Conservation (phyloP, 2,888 invertebrate species). For the Labia minor region DNA sequence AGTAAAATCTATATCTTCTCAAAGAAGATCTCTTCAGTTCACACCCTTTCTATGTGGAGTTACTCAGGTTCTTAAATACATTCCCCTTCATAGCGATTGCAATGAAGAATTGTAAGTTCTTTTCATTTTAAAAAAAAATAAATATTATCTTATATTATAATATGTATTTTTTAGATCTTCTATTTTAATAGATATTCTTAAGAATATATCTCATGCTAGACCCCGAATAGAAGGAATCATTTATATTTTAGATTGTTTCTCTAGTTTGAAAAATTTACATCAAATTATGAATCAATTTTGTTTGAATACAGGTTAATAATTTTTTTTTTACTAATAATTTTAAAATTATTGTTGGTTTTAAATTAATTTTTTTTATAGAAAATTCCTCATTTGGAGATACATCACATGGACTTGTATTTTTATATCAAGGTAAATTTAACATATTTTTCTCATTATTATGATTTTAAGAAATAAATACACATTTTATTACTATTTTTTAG, state of each 20-base stretch:
- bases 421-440: constrained; percentile 8
- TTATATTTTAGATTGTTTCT: neutral
- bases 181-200: neutral
- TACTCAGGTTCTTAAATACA: neutral
- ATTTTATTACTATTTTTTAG: neutral
- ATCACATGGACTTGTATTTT: neutral
- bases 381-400: neutral
- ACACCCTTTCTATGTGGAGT: constrained; percentile 14
- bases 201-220: neutral
- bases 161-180: neutral
- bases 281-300: neutral
- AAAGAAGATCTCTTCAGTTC: constrained; percentile 15
- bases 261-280: neutral
- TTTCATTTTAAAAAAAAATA: neutral
- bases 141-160: neutral
- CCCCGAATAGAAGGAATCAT: neutral
- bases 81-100: neutral
- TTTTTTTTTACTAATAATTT: neutral
- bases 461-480: no score
- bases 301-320: neutral
- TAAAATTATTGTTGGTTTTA: neutral
- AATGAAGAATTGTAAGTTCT: neutral
- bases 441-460: no score
- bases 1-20: neutral
- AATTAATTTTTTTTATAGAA: neutral